Evolutionary conservation across 2,113 vertebrate genomes (phyloP), one percentile per base, ranked within the genome.

Genomic region (Myodes glareolus): DNA sequence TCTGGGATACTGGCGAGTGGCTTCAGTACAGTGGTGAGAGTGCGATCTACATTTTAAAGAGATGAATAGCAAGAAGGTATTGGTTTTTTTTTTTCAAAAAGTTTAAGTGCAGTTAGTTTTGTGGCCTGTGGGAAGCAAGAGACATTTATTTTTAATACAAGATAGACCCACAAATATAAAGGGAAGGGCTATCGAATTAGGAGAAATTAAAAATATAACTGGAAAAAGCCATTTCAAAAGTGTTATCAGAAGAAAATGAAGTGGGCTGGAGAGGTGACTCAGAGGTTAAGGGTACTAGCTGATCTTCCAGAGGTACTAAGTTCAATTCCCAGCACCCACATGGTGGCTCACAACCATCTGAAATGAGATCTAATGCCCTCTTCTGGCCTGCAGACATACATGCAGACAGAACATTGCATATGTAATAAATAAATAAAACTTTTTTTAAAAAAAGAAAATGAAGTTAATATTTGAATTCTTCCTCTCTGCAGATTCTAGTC

Each of bases 101-200:
- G 31, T 97, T 92, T 91, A 39, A 97, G 42, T 89, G 45, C 90
- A 87, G 63, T 89, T 73, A 97, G 73, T 96, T 95, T 86, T 87
- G 47, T 68, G 96, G 77, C 63, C 94, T 78, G 67, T 94, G 45
- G 88, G 77, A 91, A 33, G 76, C 76, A 88, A 52, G 39, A 36
- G 82, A 68, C 73, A 86, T 94, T 96, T 96, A 82, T 96, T 96
- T 93, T 97, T 80, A 80, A 95, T 95, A 80, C 10, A 88, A 16
- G 63, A 67, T 78, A 96, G 88, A 90, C 19, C 27, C 91, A 80
- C 92, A 95, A 92, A 70, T 80, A n/a, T n/a, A 93, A 95, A 86
- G 27, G 42, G 39, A 94, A 94, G 16, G 7, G 10, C 88, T 58
- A 72, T 58, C 72, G 84, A 92, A 97, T 82, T 3, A 68, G 14